Evolutionary conservation across 2,113 vertebrate species (phyloP).

Genomic region (Chaetodon trifascialis): DNA sequence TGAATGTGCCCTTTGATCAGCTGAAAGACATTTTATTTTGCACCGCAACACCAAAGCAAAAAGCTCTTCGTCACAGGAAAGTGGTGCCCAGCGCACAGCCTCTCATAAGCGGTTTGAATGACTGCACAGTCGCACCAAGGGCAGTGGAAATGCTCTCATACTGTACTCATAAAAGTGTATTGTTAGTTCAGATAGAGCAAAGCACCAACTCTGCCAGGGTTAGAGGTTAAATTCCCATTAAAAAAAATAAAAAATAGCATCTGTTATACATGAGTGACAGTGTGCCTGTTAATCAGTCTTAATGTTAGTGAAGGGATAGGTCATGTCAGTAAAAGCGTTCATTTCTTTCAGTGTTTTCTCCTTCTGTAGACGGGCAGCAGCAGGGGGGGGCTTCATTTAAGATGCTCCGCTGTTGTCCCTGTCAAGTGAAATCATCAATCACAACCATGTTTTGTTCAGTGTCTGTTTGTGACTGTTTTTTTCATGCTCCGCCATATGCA

Average conservation of each 20-base stretch:
- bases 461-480: not conserved
- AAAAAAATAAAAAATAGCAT: not conserved
- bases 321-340: conserved; percentile 18
- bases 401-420: conserved; percentile 16
- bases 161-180: not conserved
- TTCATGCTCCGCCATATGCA: not conserved
- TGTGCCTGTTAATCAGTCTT: conserved; percentile 16
- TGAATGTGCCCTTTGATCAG: conserved; percentile 58
- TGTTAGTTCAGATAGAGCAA: not conserved
- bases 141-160: not conserved
- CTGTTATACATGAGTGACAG: conserved; percentile 1
- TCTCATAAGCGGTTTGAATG: conserved; percentile 15
- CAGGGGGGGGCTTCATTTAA: conserved; percentile 36
- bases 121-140: not conserved
- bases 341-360: conserved; percentile 26
- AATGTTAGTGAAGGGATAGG: conserved; percentile 12
- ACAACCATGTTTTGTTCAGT: not conserved
- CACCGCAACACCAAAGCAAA: conserved; percentile 14
- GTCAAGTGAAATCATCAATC: conserved; percentile 39
- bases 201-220: not conserved
- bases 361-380: conserved; percentile 33
- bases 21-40: conserved; percentile 41
- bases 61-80: conserved; percentile 9
- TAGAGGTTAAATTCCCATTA: not conserved
- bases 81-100: conserved; percentile 1